Percentiles rank a stretch among this genome's conserved stretches.
phyloP scores from a whole-genome alignment of 2,888 invertebrate genomes.

The Tenthredo distinguenda region DNA sequence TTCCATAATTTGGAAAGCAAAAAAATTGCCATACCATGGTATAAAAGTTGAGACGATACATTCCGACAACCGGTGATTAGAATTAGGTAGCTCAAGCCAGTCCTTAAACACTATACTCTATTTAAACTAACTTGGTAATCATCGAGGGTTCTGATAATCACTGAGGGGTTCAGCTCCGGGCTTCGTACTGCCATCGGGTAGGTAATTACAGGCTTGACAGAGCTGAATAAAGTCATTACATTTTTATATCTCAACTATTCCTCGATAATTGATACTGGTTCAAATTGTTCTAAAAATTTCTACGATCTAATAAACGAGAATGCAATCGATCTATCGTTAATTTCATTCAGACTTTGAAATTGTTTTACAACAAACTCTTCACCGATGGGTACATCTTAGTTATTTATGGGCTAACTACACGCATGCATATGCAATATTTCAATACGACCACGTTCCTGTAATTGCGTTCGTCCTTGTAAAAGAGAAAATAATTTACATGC shows the following conservation, averaged over 20 bases:
- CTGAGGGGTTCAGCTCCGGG: slow-evolving; percentile 58
- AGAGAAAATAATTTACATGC: slow-evolving; percentile 1
- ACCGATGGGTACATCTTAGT: background rate
- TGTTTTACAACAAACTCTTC: slow-evolving; percentile 43
- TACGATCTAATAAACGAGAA: background rate
- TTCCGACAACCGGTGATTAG: slow-evolving; percentile 55
- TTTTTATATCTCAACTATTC: slow-evolving; percentile 64
- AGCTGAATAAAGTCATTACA: slow-evolving; percentile 76
- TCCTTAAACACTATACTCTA: slow-evolving; percentile 75
- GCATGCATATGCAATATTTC: background rate
- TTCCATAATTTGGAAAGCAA: background rate
- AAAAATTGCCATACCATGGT: background rate
- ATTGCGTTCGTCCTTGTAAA: slow-evolving; percentile 1
- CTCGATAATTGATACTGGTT: background rate
- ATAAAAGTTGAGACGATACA: slow-evolving; percentile 23
- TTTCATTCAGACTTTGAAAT: background rate
- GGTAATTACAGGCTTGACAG: slow-evolving; percentile 76
- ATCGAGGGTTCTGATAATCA: slow-evolving; percentile 64
- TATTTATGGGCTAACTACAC: background rate
- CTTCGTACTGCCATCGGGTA: slow-evolving; percentile 67
- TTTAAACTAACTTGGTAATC: slow-evolving; percentile 76
- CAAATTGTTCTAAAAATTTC: background rate
- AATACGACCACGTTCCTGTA: background rate
- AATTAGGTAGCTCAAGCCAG: slow-evolving; percentile 61
- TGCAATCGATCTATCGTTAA: background rate